A percentile compares a stretch with the other conserved stretches of the same genome.
These are phyloP conservation scores for Diabrotica balteata DNA, from an alignment of 2,888 invertebrate species.

Conservation along the genomic window DNA sequence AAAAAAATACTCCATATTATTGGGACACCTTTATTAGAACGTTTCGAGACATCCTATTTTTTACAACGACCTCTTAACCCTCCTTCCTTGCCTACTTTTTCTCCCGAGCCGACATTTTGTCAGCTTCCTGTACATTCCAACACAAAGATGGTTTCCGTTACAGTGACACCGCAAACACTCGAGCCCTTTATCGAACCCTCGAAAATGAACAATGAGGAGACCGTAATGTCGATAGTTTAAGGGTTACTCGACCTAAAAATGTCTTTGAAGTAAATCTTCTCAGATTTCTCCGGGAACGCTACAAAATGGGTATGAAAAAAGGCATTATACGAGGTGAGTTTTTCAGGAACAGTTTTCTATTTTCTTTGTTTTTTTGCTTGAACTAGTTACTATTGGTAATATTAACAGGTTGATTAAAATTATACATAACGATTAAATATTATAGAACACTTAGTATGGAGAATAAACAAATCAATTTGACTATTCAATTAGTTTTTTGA, in stretches of 20 bases:
- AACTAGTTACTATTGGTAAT: too few species aligned
- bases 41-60: neutral
- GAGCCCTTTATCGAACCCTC: conserved; percentile 27
- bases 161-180: conserved; percentile 35
- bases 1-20: too few species aligned
- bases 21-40: too few species aligned
- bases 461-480: too few species aligned
- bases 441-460: too few species aligned
- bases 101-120: conserved; percentile 8
- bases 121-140: conserved; percentile 13
- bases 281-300: neutral
- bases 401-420: too few species aligned
- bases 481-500: too few species aligned
- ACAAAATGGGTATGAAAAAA: too few species aligned
- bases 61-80: conserved; percentile 1
- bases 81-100: conserved; percentile 6
- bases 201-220: conserved; percentile 38
- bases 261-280: conserved; percentile 9
- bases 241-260: conserved; percentile 40
- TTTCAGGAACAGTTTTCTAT: too few species aligned
- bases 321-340: too few species aligned
- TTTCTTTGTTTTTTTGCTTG: too few species aligned
- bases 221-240: conserved; percentile 41
- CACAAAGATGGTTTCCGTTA: conserved; percentile 34
- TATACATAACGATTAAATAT: too few species aligned